Base-by-base conservation (phyloP, 2,888 invertebrate species). In the Drosophila silvestris region DNA sequence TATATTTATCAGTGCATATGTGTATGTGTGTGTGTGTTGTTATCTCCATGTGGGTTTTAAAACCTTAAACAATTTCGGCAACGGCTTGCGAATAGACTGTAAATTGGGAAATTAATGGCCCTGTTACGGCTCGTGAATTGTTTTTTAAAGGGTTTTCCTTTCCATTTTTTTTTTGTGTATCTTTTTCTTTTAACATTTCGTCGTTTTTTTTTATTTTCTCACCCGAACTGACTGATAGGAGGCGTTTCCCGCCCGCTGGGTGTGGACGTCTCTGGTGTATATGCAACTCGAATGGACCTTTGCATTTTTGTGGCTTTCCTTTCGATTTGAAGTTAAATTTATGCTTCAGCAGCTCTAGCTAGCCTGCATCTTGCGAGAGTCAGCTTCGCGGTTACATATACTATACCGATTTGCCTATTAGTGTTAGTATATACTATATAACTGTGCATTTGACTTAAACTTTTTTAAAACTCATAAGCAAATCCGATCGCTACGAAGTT, bases 61-160 rank as follows among this genome's bases (percentile, higher is more conserved):
- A 90, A 90, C 89, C 90, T 86, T 90, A 86, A 86, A 90, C 89
- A 90, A 85, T 85, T 86, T 88, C 86, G 77, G 85, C 79, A 86
- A 86, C 85, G 85, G 85, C 90, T 86, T 86, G 85, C 90, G 90
- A 86, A 86, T 86, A 90, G 85, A 86, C 85, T 86, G 85, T 86
- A 86, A 86, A 86, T 86, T 86, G 85, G 85, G 83, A 86, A 86
- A 86, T 86, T 86, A 86, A 86, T 86, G 85, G 85, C 83, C 89
- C 90, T 74, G 90, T 86, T 86, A 86, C 81, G 89, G 84, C 89
- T 85, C 83, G 89, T 83, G 83, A 88, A 90, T 90, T 86, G 90
- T 86, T 90, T 86, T 86, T 86, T 86, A 82, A 85, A 89, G 88
- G 90, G 88, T 85, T 90, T 81, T 61, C 58, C 41, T 32, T 44